Conservation (phyloP, 2,888 invertebrate genomes). For the Linyphia triangularis region DNA sequence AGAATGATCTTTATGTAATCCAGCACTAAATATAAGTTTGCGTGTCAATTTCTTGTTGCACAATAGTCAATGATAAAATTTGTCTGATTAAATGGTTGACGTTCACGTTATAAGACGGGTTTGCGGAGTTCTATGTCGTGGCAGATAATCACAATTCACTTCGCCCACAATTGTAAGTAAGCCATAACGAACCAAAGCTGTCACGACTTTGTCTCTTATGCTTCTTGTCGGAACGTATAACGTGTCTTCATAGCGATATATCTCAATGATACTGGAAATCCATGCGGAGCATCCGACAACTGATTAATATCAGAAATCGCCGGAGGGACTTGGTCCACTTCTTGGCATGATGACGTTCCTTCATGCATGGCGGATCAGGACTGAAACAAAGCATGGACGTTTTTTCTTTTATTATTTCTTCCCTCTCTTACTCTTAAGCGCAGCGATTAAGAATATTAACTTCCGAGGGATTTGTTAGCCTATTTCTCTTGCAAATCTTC, state of each 20-base stretch:
- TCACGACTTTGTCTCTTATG: background rate
- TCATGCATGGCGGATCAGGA: constrained; percentile 24
- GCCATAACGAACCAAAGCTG: background rate
- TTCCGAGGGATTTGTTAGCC: constrained; percentile 24
- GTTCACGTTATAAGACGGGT: too few species aligned
- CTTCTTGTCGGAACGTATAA: background rate
- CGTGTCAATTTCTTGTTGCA: too few species aligned
- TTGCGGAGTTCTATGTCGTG: too few species aligned
- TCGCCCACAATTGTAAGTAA: too few species aligned
- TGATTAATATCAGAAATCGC: constrained; percentile 34
- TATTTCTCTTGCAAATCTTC: constrained; percentile 14
- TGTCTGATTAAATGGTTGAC: too few species aligned
- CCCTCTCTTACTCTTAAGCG: background rate
- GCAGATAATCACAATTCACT: too few species aligned
- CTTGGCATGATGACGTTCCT: constrained; percentile 42
- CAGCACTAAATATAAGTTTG: too few species aligned
- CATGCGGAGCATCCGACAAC: constrained; percentile 9
- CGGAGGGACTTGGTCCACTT: constrained; percentile 27
- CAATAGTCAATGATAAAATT: too few species aligned
- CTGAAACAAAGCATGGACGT: background rate
- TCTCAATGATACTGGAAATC: constrained; percentile 7
- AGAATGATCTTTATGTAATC: too few species aligned
- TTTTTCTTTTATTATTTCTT: background rate
- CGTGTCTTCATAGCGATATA: background rate
- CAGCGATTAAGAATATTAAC: constrained; percentile 40